Evolutionary conservation across 1,140 invertebrate species (phyloP), one percentile per base, ranked within the genome.

Genomic region (Nasonia giraulti): DNA sequence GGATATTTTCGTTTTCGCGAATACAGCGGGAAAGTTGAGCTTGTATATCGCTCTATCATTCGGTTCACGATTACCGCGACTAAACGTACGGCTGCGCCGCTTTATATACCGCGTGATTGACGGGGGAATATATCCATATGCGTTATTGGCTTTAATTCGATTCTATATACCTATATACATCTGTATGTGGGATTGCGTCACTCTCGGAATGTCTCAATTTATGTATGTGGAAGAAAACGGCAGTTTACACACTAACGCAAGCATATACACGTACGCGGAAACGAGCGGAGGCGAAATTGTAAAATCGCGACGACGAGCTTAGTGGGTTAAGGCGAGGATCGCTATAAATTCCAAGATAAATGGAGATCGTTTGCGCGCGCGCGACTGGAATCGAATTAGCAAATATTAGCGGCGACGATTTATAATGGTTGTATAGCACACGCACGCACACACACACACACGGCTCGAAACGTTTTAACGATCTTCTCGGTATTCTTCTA

Each of bases 321-420:
- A 50, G n/a, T 76, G 74, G 40, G 74, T 76, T 47, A 76, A 76
- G 74, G 40, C 74, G 44, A 44, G 74, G 20, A 27, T 76, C n/a
- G 31, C 37, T 11, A 76, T 76, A 50, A 76, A 75, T 37, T 75
- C 33, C 40, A 75, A 20, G 20, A 75, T 40, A 75, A 75, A 75
- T 44, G 73, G 73, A 37, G 27, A 75, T 75, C 23, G 31, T 62
- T 33, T 75, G 73, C 73, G 17, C 37, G 17, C 37, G 31, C 37
- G n/a, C 11, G 20, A 50, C 12, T 8, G 74, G 40, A 76, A 47
- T 76, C 20, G 73, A 76, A 47, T 76, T 76, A 76, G 40, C 74
- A 76, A 50, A 40, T 27, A 27, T 76, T 76, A 37, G 37, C 37
- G 55, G n/a, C 20, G 55, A 62, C 55, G 55, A 62, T 62, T 20